Evolutionary conservation across 53 echinoderm and acorn worm genomes (phyloP), one percentile per base, ranked within the genome.

Genomic region (Paracentrotus lividus): DNA sequence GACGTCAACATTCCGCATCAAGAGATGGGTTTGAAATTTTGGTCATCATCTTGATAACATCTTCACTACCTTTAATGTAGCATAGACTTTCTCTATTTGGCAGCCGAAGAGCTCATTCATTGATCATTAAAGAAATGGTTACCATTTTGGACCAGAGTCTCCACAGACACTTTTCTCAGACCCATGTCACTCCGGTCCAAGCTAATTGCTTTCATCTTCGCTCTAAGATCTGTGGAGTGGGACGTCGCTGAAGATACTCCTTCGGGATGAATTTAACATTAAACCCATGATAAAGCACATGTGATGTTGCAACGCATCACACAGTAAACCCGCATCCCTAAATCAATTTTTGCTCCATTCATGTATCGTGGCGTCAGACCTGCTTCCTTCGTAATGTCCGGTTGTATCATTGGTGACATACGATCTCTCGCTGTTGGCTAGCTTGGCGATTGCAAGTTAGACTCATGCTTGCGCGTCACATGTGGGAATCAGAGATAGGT

Each of bases 341-440:
- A 81, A 81, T 81, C 81, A 81, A 81, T 81, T 47, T n/a, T 18
- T n/a, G 47, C 47, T 81, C 44, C n/a, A n/a, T 45, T 81, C 47
- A 81, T 81, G 81, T 81, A 81, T 47, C 49, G 45, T 81, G 49
- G 81, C 47, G 81, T 81, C 81, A 26, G 47, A 45, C 44, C 26
- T 5, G 81, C 26, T 27, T 81, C 72, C 26, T 47, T 78, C 2
- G 44, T 45, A 47, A 45, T 81, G 81, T 81, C 14, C 47, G 10
- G 81, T 8, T 2, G 81, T 81, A 81, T 81, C 81, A 9, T 81
- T 10, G n/a, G 26, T 81, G 81, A 81, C 81, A 81, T 47, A 24
- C 47, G 47, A 81, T 81, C 81, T 47, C 47, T 72, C 36, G 40
- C 5, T 40, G 40, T n/a, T n/a, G n/a, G n/a, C 32, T 18, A 36